These are phyloP conservation scores for Sebastes vulpes DNA, from an alignment of 2,797 vertebrate species.

Conservation along the genomic window DNA sequence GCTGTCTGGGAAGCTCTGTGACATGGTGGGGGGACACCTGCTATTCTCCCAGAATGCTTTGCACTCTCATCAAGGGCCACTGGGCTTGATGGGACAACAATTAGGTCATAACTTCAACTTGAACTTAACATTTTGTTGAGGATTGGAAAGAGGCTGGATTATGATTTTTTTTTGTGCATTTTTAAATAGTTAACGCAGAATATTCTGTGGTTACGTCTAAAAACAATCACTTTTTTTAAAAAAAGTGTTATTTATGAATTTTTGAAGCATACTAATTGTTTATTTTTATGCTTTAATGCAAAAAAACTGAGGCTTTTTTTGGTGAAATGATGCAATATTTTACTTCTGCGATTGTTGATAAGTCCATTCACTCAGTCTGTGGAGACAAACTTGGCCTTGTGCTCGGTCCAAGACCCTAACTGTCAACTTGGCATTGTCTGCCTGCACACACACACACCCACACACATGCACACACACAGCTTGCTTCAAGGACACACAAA, in stretches of 20 bases:
- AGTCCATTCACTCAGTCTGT: slow-evolving; percentile 14
- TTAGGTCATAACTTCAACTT: slow-evolving; percentile 83
- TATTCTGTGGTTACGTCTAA: not conserved
- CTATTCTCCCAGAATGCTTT: slow-evolving; percentile 80
- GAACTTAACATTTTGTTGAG: slow-evolving; percentile 66
- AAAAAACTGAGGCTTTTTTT: not conserved
- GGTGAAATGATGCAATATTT: not conserved
- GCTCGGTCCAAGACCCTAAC: slow-evolving; percentile 53
- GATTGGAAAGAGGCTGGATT: slow-evolving; percentile 18
- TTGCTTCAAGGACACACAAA: slow-evolving; percentile 52
- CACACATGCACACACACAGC: slow-evolving; percentile 11
- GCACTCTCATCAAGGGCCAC: slow-evolving; percentile 61
- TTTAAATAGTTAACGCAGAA: not conserved
- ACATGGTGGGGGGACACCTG: slow-evolving; percentile 73
- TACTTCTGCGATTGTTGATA: not conserved
- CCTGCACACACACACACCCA: not conserved
- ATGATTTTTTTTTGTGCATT: not conserved
- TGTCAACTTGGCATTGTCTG: slow-evolving; percentile 67
- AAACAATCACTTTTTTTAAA: not conserved
- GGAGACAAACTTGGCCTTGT: slow-evolving; percentile 77
- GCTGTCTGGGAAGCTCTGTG: slow-evolving; percentile 82
- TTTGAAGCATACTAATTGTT: not conserved
- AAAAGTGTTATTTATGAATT: not conserved
- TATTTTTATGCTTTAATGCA: not conserved
- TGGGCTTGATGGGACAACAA: slow-evolving; percentile 70